Evolutionary conservation across 1,140 invertebrate species (phyloP).

Genomic region (Apis mellifera): Amel_HAv3.1 CM009931.2:22627001-22627500

Average conservation of each 20-base stretch:
- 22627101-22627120: background rate
- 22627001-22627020: too few relatives aligned
- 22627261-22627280: conserved; percentile 4
- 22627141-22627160: background rate
- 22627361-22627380: conserved; percentile 55
- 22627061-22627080: too few relatives aligned
- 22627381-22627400: conserved; percentile 23
- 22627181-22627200: background rate
- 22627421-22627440: conserved; percentile 73
- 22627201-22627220: background rate
- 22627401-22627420: conserved; percentile 63
- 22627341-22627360: background rate
- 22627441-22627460: conserved; percentile 62
- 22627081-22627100: too few relatives aligned
- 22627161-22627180: background rate
- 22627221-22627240: background rate
- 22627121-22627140: too few relatives aligned
- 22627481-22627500: conserved; percentile 55
- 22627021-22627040: too few relatives aligned
- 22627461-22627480: background rate
- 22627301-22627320: conserved; percentile 18
- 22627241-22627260: conserved; percentile 3
- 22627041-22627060: too few relatives aligned
- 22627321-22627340: background rate
- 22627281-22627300: background rate